A percentile compares a stretch with the other conserved stretches of the same genome.
These are phyloP conservation scores for Dicyrtoma fusca DNA, from an alignment of 2,888 invertebrate genomes.

Conservation along the genomic window DNA sequence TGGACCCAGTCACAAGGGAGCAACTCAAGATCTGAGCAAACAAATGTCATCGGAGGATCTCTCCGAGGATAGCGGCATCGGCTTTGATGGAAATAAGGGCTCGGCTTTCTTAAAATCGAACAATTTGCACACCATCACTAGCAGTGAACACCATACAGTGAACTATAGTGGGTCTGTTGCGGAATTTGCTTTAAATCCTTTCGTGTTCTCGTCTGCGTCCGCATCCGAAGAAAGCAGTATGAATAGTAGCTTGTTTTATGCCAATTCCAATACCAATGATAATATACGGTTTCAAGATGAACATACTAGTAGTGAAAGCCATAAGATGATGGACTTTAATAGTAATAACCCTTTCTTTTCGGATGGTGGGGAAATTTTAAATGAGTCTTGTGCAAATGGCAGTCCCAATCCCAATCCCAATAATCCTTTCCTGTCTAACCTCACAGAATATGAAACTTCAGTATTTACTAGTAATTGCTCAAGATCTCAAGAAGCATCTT, in stretches of 20 bases:
- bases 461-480: no score
- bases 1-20: not conserved
- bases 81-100: slow-evolving; percentile 35
- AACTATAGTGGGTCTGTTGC: slow-evolving; percentile 20
- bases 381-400: no score
- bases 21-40: not conserved
- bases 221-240: slow-evolving; percentile 42
- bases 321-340: no score
- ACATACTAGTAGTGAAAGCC: not conserved
- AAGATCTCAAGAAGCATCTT: no score
- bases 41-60: slow-evolving; percentile 55
- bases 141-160: not conserved
- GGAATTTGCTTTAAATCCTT: slow-evolving; percentile 57
- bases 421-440: not conserved
- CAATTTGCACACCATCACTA: not conserved
- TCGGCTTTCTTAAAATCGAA: slow-evolving; percentile 15
- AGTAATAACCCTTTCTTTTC: not conserved
- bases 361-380: not conserved
- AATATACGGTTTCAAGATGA: not conserved
- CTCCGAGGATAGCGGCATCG: slow-evolving; percentile 55
- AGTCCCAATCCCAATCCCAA: no score
- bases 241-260: slow-evolving; percentile 28
- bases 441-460: no score
- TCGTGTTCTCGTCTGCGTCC: slow-evolving; percentile 54
- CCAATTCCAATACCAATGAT: no score